Base-by-base conservation (phyloP, 2,113 vertebrate genomes). In the Lagopus muta region DNA sequence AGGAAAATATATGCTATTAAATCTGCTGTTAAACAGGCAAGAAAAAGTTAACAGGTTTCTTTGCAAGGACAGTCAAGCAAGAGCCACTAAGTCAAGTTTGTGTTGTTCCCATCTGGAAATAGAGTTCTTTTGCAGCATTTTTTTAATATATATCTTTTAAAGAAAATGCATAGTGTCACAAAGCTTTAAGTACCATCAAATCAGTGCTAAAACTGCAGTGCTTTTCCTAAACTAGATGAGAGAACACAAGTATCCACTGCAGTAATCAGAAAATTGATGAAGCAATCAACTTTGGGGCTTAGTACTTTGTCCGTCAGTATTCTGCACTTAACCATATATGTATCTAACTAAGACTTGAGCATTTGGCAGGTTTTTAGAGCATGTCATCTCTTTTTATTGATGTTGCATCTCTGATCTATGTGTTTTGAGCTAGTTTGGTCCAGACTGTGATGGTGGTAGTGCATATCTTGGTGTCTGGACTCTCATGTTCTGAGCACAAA, bases 61-160 rank as follows among this genome's bases (percentile, higher is more conserved):
- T 93, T 84, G 76, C 86, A 93, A 78, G 88, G 67, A 72, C 12
- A 84, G 94, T 95, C 95, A 97, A 96, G 91, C 58, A 89, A 62
- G 94, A 95, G 87, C 90, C 96, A 95, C 88, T 79, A 89, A 96
- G 93, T 92, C 66, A 96, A 96, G 85, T 93, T 84, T 97, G 45
- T 96, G 58, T 70, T 93, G 61, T 82, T 97, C 97, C 95, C 82
- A 12, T 94, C 85, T 84, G 42, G 95, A 94, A 91, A 47, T 73
- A 84, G 28, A 74, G 82, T 81, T 95, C 11, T 91, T 95, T 88
- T 77, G 50, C 91, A 92, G 76, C 71, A 84, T 89, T 40, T 83
- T 17, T 85, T 90, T 90, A 74, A 92, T 93, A 91, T 96, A 93
- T 82, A 80, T 96, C 58, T 61, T 83, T 95, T 93, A 86, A 91